Conservation (phyloP, 1,140 invertebrate species). For the Hypsibius dujardini region DNA sequence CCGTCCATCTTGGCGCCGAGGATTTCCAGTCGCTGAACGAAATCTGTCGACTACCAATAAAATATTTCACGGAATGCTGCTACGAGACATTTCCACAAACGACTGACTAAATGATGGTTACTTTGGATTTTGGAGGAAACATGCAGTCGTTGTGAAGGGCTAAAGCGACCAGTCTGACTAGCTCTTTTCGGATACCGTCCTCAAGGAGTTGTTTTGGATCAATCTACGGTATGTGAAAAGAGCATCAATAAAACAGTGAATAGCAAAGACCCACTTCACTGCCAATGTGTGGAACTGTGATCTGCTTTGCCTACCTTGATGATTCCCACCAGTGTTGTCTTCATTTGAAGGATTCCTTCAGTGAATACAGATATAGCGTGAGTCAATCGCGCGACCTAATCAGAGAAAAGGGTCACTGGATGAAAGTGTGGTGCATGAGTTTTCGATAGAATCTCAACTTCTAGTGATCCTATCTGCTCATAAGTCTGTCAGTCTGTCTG, state of each 20-base stretch:
- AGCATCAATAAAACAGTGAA: too few relatives aligned
- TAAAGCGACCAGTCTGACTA: conserved; percentile 63
- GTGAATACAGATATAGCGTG: conserved; percentile 85
- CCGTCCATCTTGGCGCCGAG: conserved; percentile 73
- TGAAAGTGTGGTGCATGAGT: too few relatives aligned
- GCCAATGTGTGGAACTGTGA: too few relatives aligned
- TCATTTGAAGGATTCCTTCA: conserved; percentile 80
- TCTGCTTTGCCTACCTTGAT: conserved; percentile 48
- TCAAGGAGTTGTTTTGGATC: conserved; percentile 84
- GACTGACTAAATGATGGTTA: conserved; percentile 26
- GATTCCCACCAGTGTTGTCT: conserved; percentile 83
- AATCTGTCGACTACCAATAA: conserved; percentile 40
- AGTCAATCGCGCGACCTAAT: conserved; percentile 68
- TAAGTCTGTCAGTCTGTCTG: too few relatives aligned
- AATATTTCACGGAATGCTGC: conserved; percentile 2
- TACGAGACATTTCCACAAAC: conserved; percentile 20
- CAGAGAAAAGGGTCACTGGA: too few relatives aligned
- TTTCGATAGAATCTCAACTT: too few relatives aligned
- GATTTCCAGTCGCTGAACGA: conserved; percentile 51
- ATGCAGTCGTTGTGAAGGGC: conserved; percentile 49
- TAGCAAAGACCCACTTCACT: too few relatives aligned
- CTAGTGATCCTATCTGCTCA: too few relatives aligned
- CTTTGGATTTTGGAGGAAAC: conserved; percentile 51
- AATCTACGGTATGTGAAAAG: conserved; percentile 41
- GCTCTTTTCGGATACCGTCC: conserved; percentile 82